Evolutionary conservation across 2,797 vertebrate species (phyloP).

Genomic region (Arremon aurantiirostris): DNA sequence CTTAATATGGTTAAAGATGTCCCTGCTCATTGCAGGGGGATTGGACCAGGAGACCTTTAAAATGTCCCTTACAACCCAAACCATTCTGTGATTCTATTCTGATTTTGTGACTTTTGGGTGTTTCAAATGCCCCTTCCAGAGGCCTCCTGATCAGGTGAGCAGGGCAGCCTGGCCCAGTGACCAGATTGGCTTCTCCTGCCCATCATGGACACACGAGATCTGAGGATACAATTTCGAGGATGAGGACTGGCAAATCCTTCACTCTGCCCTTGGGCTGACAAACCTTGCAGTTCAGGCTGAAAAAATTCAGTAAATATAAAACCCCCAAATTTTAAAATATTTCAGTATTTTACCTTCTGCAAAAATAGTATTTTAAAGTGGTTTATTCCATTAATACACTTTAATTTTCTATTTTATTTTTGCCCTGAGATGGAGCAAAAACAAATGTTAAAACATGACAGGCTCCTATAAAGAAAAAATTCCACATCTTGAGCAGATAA

Average conservation of each 20-base stretch:
- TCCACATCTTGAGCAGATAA: not conserved
- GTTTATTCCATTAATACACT: not conserved
- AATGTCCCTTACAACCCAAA: not conserved
- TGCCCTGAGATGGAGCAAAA: not conserved
- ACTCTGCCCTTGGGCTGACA: not conserved
- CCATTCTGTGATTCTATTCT: not conserved
- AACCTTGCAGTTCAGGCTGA: not conserved
- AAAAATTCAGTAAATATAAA: not conserved
- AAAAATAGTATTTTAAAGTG: not conserved
- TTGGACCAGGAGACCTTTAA: not conserved
- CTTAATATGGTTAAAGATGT: not conserved
- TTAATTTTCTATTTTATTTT: not conserved
- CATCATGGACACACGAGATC: fast-evolving
- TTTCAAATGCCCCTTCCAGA: not conserved
- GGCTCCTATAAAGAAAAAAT: not conserved
- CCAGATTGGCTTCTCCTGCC: not conserved
- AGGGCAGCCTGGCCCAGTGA: not conserved
- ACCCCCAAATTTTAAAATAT: fast-evolving
- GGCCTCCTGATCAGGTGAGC: not conserved
- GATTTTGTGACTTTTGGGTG: not conserved
- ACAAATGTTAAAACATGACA: not conserved
- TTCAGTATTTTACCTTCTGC: not conserved
- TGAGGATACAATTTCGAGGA: not conserved
- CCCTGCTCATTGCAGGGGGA: not conserved
- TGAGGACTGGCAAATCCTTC: not conserved